These are phyloP conservation scores for Ochotona curzoniae DNA, from an alignment of 2,113 vertebrate species.

Conservation along the genomic window DNA sequence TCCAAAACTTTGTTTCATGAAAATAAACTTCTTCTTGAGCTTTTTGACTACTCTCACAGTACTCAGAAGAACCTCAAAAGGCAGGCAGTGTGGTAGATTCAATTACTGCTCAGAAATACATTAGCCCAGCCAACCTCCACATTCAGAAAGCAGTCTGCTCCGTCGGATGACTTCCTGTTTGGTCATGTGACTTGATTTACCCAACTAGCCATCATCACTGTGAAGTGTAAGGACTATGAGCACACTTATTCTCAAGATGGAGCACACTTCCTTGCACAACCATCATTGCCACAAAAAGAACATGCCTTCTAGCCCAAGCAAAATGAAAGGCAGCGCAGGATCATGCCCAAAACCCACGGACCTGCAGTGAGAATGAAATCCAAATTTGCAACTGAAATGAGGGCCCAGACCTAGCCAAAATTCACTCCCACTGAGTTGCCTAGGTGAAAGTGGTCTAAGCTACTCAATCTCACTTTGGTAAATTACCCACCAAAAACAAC, in stretches of 20 bases:
- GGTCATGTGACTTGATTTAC: background rate
- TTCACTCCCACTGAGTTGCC: rapidly evolving
- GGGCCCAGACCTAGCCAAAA: background rate
- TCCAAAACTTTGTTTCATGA: no score
- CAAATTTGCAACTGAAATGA: background rate
- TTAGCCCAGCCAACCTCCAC: background rate
- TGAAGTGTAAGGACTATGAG: background rate
- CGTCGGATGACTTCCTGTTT: background rate
- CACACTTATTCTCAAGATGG: background rate
- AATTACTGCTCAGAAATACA: background rate
- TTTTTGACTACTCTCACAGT: no score
- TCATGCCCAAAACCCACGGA: background rate
- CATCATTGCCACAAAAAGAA: background rate
- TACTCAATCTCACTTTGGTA: background rate
- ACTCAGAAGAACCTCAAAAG: no score
- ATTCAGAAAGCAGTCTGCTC: background rate
- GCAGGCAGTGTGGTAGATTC: background rate
- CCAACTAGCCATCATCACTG: background rate
- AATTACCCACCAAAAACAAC: background rate
- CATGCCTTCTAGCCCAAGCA: background rate
- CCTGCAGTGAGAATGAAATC: background rate
- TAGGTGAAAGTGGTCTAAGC: background rate
- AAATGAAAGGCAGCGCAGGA: background rate
- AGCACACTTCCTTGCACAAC: background rate
- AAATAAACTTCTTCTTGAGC: no score